Base-by-base conservation (phyloP, 2,113 vertebrate species). In the Poeciliopsis retropinna region DNA sequence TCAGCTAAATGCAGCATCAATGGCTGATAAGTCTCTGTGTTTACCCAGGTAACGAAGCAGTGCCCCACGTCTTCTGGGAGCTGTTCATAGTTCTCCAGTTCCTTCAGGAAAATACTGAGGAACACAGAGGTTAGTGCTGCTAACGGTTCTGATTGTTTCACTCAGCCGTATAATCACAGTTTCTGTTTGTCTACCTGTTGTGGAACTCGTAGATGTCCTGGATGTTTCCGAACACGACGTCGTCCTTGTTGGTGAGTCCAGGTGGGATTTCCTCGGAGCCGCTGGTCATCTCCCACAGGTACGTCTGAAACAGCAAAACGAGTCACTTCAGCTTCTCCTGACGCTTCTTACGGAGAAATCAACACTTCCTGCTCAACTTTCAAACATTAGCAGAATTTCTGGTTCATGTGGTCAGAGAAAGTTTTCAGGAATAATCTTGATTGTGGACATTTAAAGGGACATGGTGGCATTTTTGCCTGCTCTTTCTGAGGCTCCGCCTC, bases 191-290 rank as follows among this genome's bases (percentile, higher is more conserved):
- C 34, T 37, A 99, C 98, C 98, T 99, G 94, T 98, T 99, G 90
- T 99, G 98, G 86, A 99, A 99, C 89, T 99, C 98, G 71, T 98
- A 99, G 84, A 99, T 98, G 91, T 99, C 98, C 92, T 98, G 98
- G 87, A 99, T 98, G 91, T 99, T 99, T 78, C 98, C 98, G 77
- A 99, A 99, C 87, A 99, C 97, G 61, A 97, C 93, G 64, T 98
- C 97, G 44, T 99, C 98, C 85, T 97, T 98, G 89, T 98, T 98
- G 76, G 93, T 83, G 77, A 99, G 98, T 41, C 97, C 97, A 34
- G 95, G 44, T 0, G 98, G 98, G 79, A 99, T 96, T 85, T 99
- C 97, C 80, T 98, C 98, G 3, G 97, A 96, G 34, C 98, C 98
- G 31, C 98, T 99, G 4, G 97, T 99, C 97, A 99, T 99, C 94